phyloP scores from a whole-genome alignment of 92 coral and sea anemone species.

The Porites cylindrica region DNA sequence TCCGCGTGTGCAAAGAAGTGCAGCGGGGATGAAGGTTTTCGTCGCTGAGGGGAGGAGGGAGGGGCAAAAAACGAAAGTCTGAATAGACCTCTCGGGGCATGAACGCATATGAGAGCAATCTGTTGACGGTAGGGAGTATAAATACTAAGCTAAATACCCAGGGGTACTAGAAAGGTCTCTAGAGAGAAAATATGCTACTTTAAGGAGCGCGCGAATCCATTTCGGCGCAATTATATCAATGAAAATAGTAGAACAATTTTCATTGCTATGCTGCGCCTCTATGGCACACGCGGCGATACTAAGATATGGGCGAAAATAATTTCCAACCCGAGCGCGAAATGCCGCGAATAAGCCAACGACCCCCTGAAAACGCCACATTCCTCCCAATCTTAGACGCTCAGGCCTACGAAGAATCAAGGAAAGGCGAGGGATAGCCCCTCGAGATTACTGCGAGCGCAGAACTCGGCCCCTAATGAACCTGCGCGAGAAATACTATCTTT shows the following conservation, averaged over 20 bases:
- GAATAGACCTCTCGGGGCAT: background rate
- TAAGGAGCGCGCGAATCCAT: background rate
- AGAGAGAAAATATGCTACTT: background rate
- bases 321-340: slow-evolving; percentile 6
- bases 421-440: background rate
- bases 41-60: background rate
- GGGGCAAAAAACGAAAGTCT: background rate
- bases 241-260: background rate
- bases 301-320: slow-evolving; percentile 32
- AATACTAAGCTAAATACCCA: background rate
- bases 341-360: slow-evolving; percentile 4
- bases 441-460: slow-evolving; percentile 1
- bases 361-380: slow-evolving; percentile 1
- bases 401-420: background rate
- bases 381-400: slow-evolving; percentile 35
- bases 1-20: background rate
- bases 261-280: no score
- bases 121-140: no score
- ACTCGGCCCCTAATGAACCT: slow-evolving; percentile 10
- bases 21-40: no score
- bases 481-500: background rate
- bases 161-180: background rate
- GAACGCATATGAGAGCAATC: background rate
- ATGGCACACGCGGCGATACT: background rate
- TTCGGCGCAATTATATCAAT: slow-evolving; percentile 3